phyloP scores from a whole-genome alignment of 1,140 invertebrate species.

The Littorina saxatilis region DNA sequence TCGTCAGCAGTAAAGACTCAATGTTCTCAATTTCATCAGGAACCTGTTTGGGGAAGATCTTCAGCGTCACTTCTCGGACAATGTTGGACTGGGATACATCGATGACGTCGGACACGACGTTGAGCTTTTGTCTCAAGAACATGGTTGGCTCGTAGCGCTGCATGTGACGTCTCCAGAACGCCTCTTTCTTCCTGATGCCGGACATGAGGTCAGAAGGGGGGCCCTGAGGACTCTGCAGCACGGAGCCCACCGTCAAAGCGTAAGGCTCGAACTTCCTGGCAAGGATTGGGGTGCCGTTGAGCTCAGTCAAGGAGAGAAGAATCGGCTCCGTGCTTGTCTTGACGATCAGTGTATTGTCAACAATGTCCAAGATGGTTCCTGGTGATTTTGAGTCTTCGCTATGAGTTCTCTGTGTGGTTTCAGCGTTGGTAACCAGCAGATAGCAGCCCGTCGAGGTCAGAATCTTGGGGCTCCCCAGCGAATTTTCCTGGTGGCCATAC shows the following conservation, averaged over 20 bases:
- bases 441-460: constrained; percentile 48
- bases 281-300: constrained; percentile 46
- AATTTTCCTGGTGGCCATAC: constrained; percentile 57
- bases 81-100: constrained; percentile 46
- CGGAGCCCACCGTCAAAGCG: constrained; percentile 38
- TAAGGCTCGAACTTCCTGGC: constrained; percentile 33
- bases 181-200: constrained; percentile 53
- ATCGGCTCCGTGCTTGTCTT: constrained; percentile 44
- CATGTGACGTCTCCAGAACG: constrained; percentile 54
- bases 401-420: constrained; percentile 8
- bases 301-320: constrained; percentile 46
- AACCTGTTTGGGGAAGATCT: constrained; percentile 13
- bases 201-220: constrained; percentile 38
- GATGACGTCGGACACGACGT: constrained; percentile 56
- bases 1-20: constrained; percentile 32
- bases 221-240: constrained; percentile 9
- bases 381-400: constrained; percentile 16
- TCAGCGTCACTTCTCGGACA: constrained; percentile 39
- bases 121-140: constrained; percentile 58
- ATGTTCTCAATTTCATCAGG: neutral
- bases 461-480: constrained; percentile 55
- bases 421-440: constrained; percentile 53
- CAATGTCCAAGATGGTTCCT: constrained; percentile 51
- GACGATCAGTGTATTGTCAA: constrained; percentile 54
- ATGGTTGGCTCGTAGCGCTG: constrained; percentile 54